These are phyloP conservation scores for Anoplius nigerrimus DNA, from an alignment of 2,888 invertebrate genomes.

Conservation along the genomic window DNA sequence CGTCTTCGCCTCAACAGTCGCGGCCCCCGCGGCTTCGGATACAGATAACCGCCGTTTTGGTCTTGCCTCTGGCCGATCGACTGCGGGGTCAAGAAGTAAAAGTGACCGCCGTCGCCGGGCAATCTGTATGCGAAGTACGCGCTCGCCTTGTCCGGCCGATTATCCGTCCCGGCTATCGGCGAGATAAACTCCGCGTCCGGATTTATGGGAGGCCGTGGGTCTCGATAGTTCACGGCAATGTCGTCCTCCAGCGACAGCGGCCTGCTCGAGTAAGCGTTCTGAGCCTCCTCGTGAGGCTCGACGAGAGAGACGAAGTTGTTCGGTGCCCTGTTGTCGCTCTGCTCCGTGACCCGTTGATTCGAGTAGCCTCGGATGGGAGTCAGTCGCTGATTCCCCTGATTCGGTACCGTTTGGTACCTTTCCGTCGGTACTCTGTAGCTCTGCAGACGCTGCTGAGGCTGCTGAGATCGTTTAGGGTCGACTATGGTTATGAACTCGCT, in stretches of 20 bases:
- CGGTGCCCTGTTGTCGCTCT: conserved; percentile 28
- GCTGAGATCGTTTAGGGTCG: conserved; percentile 62
- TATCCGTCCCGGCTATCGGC: conserved; percentile 51
- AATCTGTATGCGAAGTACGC: conserved; percentile 84
- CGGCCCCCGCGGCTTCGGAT: conserved; percentile 60
- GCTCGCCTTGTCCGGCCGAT: conserved; percentile 68
- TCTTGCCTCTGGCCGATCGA: conserved; percentile 73
- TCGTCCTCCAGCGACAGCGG: conserved; percentile 74
- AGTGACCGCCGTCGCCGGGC: conserved; percentile 86
- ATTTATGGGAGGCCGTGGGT: conserved; percentile 78
- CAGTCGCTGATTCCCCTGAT: conserved; percentile 17
- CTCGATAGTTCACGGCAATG: conserved; percentile 78
- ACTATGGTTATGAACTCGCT: conserved; percentile 79
- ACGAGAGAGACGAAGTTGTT: conserved; percentile 58
- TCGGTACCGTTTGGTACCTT: conserved; percentile 36
- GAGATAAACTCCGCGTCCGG: conserved; percentile 80
- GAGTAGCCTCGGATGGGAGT: conserved; percentile 38
- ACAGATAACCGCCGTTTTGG: conserved; percentile 58
- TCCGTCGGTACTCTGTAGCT: conserved; percentile 12
- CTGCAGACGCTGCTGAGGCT: conserved; percentile 42
- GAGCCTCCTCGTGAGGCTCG: conserved; percentile 48
- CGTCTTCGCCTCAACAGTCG: conserved; percentile 64
- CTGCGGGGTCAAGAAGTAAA: conserved; percentile 87
- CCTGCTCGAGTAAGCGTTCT: conserved; percentile 35
- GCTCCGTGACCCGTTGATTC: conserved; percentile 19